Percentiles rank a stretch among this genome's conserved stretches.
phyloP scores from a whole-genome alignment of 2,113 vertebrate species.

The Scomber colias region DNA sequence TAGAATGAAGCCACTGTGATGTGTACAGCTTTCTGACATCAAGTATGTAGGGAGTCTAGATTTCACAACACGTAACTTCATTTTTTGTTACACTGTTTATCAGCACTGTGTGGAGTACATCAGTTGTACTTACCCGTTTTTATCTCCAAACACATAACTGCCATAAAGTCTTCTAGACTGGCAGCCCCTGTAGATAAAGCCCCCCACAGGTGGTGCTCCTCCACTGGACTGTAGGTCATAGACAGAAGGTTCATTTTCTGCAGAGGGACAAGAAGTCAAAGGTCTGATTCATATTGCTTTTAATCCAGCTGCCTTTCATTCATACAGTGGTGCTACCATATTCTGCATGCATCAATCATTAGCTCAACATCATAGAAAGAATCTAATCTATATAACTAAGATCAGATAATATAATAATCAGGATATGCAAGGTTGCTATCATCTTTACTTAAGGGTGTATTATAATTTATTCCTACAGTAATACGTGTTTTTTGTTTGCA shows the following conservation, averaged over 20 bases:
- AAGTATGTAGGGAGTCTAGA: conserved; percentile 2
- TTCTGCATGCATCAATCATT: not conserved
- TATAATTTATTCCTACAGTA: conserved; percentile 32
- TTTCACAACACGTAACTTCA: not conserved
- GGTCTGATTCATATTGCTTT: conserved; percentile 17
- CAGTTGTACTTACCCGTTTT: conserved; percentile 88
- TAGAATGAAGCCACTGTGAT: not conserved
- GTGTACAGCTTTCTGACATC: not conserved
- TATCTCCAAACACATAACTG: conserved; percentile 96
- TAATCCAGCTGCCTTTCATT: not conserved
- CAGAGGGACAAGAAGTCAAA: conserved; percentile 59
- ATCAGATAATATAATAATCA: not conserved
- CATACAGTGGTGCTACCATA: conserved; percentile 3
- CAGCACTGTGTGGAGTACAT: not conserved
- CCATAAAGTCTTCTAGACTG: conserved; percentile 97
- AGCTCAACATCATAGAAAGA: not conserved
- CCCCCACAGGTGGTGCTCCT: conserved; percentile 91
- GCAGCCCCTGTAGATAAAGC: conserved; percentile 97
- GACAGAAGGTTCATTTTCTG: conserved; percentile 95
- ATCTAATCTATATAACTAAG: not conserved
- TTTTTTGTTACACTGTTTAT: not conserved
- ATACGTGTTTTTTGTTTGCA: conserved; percentile 53
- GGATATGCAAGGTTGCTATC: conserved; percentile 1
- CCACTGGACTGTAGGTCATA: conserved; percentile 94
- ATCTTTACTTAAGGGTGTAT: not conserved